Evolutionary conservation across 2,113 vertebrate species (phyloP).

Genomic region (Silurus asotus): DNA sequence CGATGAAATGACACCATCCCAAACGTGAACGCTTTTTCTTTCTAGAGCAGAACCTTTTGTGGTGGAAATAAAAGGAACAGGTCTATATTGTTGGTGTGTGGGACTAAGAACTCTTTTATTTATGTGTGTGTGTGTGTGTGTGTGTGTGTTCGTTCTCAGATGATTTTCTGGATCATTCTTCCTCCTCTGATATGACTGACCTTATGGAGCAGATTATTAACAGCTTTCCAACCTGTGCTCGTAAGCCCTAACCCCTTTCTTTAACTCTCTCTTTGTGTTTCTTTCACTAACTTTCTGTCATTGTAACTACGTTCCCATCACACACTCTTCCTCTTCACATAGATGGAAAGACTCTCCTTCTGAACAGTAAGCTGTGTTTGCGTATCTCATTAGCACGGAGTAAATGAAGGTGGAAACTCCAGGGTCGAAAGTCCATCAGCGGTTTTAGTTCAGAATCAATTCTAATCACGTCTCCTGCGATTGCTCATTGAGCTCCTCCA

Average conservation of each 20-base stretch:
- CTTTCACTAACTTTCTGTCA: background rate
- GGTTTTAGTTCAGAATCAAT: conserved; percentile 67
- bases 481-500: background rate
- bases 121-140: conserved; percentile 46
- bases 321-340: background rate
- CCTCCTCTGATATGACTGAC: conserved; percentile 88
- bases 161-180: conserved; percentile 82
- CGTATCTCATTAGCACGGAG: conserved; percentile 12
- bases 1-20: background rate
- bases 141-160: conserved; percentile 66
- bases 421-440: conserved; percentile 53
- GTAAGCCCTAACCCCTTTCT: conserved; percentile 76
- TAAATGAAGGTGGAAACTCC: conserved; percentile 52
- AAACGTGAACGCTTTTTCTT: background rate
- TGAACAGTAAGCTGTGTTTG: conserved; percentile 37
- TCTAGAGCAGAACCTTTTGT: background rate
- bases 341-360: background rate
- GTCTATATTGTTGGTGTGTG: conserved; percentile 18
- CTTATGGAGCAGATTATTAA: conserved; percentile 97
- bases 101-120: conserved; percentile 53
- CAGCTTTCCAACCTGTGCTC: conserved; percentile 88
- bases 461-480: conserved; percentile 53
- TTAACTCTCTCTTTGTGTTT: background rate
- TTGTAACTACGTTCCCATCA: background rate
- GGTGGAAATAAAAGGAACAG: background rate